Conservation (phyloP, 2,113 vertebrate species). For the Pelodiscus sinensis region DNA sequence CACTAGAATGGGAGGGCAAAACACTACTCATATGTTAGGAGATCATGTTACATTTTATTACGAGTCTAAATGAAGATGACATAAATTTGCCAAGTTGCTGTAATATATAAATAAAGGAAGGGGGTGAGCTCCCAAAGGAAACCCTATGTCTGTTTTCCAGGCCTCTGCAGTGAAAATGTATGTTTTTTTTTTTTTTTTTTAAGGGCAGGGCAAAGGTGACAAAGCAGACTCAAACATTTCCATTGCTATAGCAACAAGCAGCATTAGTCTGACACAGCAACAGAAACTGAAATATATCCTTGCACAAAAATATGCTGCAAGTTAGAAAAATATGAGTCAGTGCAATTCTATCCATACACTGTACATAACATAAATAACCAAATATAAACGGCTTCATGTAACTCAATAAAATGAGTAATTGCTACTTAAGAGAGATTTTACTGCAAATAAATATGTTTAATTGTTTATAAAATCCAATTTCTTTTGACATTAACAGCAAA, state of each 20-base stretch:
- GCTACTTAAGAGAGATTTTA: not conserved
- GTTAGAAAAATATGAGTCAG: constrained; percentile 64
- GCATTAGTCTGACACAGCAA: constrained; percentile 77
- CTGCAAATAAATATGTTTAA: constrained; percentile 18
- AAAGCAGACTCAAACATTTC: constrained; percentile 76
- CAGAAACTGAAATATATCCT: constrained; percentile 72
- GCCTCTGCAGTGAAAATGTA: constrained; percentile 50
- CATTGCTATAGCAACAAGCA: constrained; percentile 80
- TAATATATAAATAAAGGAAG: constrained; percentile 58
- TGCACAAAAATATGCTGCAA: constrained; percentile 64
- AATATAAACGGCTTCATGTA: constrained; percentile 28
- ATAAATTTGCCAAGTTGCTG: constrained; percentile 72
- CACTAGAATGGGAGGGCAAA: constrained; percentile 34
- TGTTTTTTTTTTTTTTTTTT: constrained; percentile 3
- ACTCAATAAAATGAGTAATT: constrained; percentile 59
- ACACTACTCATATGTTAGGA: constrained; percentile 43
- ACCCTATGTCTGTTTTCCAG: constrained; percentile 44
- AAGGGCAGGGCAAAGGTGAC: constrained; percentile 81
- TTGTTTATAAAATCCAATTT: constrained; percentile 36
- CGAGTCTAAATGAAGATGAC: constrained; percentile 66
- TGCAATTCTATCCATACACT: constrained; percentile 17
- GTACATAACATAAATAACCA: constrained; percentile 30
- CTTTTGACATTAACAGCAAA: not conserved
- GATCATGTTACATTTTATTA: constrained; percentile 58
- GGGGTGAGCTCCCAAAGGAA: constrained; percentile 60